A percentile compares a stretch with the other conserved stretches of the same genome.
Evolutionary conservation across 2,888 invertebrate species (phyloP).

Genomic region (Dexiosoma caninum): DNA sequence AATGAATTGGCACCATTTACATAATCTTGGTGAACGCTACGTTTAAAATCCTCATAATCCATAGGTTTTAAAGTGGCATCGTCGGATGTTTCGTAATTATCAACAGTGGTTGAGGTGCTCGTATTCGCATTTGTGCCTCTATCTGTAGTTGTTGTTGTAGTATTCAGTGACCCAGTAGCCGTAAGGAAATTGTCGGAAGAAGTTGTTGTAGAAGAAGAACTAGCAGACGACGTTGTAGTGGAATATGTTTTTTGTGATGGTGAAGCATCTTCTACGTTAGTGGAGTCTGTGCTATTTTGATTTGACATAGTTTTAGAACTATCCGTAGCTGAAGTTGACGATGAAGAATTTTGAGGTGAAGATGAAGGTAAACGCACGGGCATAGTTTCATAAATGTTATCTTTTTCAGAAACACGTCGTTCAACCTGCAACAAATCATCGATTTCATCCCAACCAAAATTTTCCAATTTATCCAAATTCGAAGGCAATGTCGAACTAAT

Average conservation of each 20-base stretch:
- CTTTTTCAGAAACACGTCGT: slow-evolving; percentile 81
- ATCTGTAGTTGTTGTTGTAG: slow-evolving; percentile 64
- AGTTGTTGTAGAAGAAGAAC: slow-evolving; percentile 67
- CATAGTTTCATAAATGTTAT: slow-evolving; percentile 85
- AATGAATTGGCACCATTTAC: slow-evolving; percentile 77
- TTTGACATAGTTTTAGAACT: slow-evolving; percentile 69
- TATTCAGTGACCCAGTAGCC: slow-evolving; percentile 69
- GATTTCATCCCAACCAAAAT: slow-evolving; percentile 84
- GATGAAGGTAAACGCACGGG: slow-evolving; percentile 80
- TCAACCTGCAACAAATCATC: slow-evolving; percentile 85
- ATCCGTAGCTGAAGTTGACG: slow-evolving; percentile 72
- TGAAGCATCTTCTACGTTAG: slow-evolving; percentile 59
- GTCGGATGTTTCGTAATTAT: slow-evolving; percentile 72
- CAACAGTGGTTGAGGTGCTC: slow-evolving; percentile 71
- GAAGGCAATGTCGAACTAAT: slow-evolving; percentile 81
- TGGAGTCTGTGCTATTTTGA: slow-evolving; percentile 68
- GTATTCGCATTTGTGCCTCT: slow-evolving; percentile 66
- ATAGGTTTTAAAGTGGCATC: slow-evolving; percentile 77
- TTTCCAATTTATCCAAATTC: slow-evolving; percentile 82
- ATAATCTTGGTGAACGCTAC: slow-evolving; percentile 77
- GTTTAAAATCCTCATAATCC: slow-evolving; percentile 78
- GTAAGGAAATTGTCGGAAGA: slow-evolving; percentile 75
- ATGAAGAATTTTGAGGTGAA: slow-evolving; percentile 78
- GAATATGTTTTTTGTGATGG: slow-evolving; percentile 60
- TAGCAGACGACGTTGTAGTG: slow-evolving; percentile 63